Conservation (phyloP, 1,140 invertebrate species). For the Metopolophium dirhodum region DNA sequence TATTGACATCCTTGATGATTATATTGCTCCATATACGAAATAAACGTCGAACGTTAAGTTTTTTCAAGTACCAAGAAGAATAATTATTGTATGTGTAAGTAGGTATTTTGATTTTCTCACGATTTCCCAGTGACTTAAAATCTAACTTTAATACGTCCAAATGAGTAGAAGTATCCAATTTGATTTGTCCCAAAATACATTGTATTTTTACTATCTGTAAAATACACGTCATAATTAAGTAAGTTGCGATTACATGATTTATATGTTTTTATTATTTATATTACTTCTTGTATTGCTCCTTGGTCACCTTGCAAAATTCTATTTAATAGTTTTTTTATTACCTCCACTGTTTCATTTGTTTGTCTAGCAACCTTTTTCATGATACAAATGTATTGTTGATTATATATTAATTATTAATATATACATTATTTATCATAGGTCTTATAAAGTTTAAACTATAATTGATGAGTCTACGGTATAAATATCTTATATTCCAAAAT, state of each 20-base stretch:
- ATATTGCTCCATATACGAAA: conserved; percentile 29
- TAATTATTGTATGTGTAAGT: conserved; percentile 1
- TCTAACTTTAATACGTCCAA: not conserved
- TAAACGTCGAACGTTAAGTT: not conserved
- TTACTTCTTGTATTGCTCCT: not conserved
- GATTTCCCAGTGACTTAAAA: not conserved
- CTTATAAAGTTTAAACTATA: not conserved
- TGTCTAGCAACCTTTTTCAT: not conserved
- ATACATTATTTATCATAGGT: not conserved
- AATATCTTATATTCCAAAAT: no score
- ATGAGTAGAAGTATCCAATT: not conserved
- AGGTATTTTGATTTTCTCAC: conserved; percentile 26
- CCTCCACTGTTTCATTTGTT: not conserved
- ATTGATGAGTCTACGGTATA: not conserved
- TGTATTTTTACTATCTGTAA: not conserved
- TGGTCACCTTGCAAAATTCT: not conserved
- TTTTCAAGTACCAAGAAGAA: conserved; percentile 28
- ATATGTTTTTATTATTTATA: not conserved
- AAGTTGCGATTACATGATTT: not conserved
- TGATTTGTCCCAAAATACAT: not conserved
- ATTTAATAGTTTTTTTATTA: not conserved
- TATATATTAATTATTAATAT: not conserved
- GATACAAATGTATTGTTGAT: no score
- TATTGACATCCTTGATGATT: not conserved
- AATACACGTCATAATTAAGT: not conserved